Percentiles rank a stretch among this genome's conserved stretches.
Conservation (phyloP, 2,888 invertebrate genomes). For the Nasonia oneida region DNA sequence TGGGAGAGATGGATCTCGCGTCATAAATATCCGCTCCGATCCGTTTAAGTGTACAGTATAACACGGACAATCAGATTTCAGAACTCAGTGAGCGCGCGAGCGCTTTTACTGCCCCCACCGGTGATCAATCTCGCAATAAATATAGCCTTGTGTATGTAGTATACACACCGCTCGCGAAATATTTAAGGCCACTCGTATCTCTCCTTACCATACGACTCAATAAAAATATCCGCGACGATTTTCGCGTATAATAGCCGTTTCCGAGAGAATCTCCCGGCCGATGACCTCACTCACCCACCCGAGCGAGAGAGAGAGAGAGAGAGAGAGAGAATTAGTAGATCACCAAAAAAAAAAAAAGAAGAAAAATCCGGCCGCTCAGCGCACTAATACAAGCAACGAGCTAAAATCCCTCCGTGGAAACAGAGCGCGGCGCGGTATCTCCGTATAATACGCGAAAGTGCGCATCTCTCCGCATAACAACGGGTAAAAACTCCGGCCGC, state of each 20-base stretch:
- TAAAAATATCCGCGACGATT: slow-evolving; percentile 25
- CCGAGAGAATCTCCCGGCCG: neutral
- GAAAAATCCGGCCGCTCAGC: neutral
- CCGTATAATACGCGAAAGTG: too few species aligned
- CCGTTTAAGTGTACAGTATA: neutral
- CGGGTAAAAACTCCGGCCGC: neutral
- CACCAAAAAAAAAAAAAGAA: neutral
- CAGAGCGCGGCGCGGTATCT: neutral
- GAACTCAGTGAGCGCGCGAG: neutral
- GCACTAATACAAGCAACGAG: neutral
- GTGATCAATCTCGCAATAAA: neutral
- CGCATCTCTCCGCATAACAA: neutral
- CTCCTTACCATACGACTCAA: neutral
- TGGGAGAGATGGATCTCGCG: neutral
- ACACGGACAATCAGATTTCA: neutral
- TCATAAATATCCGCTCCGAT: neutral
- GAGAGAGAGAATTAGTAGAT: neutral
- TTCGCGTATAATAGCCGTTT: neutral
- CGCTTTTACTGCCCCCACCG: neutral
- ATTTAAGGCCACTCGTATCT: neutral
- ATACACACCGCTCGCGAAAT: neutral
- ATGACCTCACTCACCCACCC: too few species aligned
- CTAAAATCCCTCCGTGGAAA: neutral
- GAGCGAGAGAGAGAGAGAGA: too few species aligned
- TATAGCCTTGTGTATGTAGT: neutral